Base-by-base conservation (phyloP, 2,113 vertebrate genomes). In the Calonectris borealis region DNA sequence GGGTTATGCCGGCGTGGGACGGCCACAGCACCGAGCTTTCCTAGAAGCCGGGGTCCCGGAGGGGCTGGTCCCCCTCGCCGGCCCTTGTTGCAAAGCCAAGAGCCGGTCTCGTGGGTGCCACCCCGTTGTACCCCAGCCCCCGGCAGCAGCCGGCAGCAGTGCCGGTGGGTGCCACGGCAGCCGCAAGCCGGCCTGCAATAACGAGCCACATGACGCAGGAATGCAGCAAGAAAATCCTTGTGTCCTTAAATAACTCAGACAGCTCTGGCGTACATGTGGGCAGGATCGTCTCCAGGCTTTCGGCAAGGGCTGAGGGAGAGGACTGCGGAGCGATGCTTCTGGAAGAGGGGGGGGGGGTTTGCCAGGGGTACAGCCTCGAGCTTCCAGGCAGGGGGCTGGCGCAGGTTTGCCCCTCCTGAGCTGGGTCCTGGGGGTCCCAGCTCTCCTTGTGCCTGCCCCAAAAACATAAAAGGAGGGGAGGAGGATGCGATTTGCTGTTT, bases 161-260 rank as follows among this genome's bases (percentile, higher is more conserved):
- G 76, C 64, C 0, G 25, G 85, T 76, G 83, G 71, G 76, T 48
- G 46, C 60, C 9, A 9, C 6, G 8, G 55, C 66, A 52, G 75
- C 75, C 49, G 13, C 88, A 69, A 48, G 62, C 75, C 7, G 6
- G 62, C 82, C 94, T 90, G 93, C 92, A 83, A 38, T 72, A 77
- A 38, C 3, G 1, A 85, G 85, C 88, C 94, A 95, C 38, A 64
- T 94, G 94, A 94, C 0, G 0, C 0, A 1, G 86, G 95, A 96
- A 96, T 96, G 95, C 96, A 96, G 96, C 94, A 92, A 93, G 94
- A 94, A 94, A 94, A 96, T 92, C 95, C 91, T 82, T 25, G 21
- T 93, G 97, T 97, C 96, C 96, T 95, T 94, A 96, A 96, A 97
- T 96, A 94, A 97, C 95, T 93, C 94, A 93, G 93, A 90, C 93